Evolutionary conservation across 2,888 invertebrate species (phyloP).

Genomic region (Ophion obscuratus): DNA sequence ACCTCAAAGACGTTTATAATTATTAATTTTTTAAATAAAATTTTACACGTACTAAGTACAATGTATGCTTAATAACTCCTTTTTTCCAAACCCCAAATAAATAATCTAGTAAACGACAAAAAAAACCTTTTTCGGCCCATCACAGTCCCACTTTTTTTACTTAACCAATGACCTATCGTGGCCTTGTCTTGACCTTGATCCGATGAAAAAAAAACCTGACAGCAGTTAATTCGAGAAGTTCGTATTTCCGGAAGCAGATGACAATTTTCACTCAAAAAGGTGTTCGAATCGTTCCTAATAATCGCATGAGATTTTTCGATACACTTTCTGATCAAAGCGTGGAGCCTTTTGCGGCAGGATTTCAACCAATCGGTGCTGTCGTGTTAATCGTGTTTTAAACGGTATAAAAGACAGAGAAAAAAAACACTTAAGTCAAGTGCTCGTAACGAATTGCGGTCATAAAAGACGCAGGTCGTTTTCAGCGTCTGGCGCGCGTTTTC

Average conservation of each 20-base stretch:
- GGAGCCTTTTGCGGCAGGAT: not conserved
- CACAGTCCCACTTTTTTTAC: not conserved
- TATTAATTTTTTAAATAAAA: too few species aligned
- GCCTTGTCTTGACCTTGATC: not conserved
- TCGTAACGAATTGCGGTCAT: slow-evolving; percentile 26
- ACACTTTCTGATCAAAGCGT: not conserved
- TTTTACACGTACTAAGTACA: too few species aligned
- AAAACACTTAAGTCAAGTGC: not conserved
- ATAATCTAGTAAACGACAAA: too few species aligned
- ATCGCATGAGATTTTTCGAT: not conserved
- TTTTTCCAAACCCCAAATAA: too few species aligned
- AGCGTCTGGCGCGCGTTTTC: slow-evolving; percentile 42
- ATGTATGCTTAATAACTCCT: too few species aligned
- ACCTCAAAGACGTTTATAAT: too few species aligned
- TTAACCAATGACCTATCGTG: not conserved
- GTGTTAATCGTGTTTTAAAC: not conserved
- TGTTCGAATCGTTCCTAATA: not conserved
- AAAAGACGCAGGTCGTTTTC: slow-evolving; percentile 8
- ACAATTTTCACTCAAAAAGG: not conserved
- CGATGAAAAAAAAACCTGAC: not conserved
- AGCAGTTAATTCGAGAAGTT: not conserved
- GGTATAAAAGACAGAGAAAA: not conserved
- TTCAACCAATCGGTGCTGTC: not conserved
- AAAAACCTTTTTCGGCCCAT: too few species aligned
- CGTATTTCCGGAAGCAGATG: not conserved